Evolutionary conservation across 2,113 vertebrate species (phyloP).

Genomic region (Silurus asotus): DNA sequence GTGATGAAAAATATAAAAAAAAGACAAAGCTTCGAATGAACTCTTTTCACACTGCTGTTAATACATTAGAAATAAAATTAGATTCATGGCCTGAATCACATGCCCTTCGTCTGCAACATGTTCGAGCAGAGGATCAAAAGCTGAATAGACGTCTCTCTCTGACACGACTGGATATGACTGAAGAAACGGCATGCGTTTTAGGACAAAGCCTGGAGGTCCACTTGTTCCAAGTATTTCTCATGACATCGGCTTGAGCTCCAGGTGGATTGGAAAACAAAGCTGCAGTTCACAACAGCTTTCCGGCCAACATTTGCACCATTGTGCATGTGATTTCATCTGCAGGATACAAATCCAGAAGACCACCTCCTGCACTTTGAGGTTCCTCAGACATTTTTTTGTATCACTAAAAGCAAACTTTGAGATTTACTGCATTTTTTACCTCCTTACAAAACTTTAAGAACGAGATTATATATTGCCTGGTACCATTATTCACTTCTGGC

Average conservation of each 20-base stretch:
- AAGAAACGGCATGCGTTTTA: neutral
- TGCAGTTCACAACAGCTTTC: constrained; percentile 33
- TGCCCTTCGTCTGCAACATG: neutral
- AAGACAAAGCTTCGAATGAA: too few species aligned
- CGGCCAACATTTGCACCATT: neutral
- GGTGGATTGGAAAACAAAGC: constrained; percentile 49
- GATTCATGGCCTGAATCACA: constrained; percentile 17
- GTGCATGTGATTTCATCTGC: constrained; percentile 32
- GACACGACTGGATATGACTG: neutral
- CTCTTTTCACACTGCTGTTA: neutral
- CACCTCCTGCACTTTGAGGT: neutral
- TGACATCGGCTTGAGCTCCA: constrained; percentile 36
- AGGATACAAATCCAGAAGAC: neutral
- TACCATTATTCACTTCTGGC: neutral
- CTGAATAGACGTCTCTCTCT: neutral
- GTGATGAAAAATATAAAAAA: neutral
- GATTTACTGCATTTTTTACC: neutral
- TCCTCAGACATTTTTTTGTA: neutral
- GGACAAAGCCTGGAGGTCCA: constrained; percentile 29
- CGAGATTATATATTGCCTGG: neutral
- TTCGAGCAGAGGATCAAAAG: neutral
- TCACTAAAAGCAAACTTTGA: neutral
- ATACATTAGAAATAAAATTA: neutral
- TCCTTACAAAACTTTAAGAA: neutral
- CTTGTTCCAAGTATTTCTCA: constrained; percentile 38